Conservation (phyloP, 2,888 invertebrate genomes). For the Strigamia maritima region DNA sequence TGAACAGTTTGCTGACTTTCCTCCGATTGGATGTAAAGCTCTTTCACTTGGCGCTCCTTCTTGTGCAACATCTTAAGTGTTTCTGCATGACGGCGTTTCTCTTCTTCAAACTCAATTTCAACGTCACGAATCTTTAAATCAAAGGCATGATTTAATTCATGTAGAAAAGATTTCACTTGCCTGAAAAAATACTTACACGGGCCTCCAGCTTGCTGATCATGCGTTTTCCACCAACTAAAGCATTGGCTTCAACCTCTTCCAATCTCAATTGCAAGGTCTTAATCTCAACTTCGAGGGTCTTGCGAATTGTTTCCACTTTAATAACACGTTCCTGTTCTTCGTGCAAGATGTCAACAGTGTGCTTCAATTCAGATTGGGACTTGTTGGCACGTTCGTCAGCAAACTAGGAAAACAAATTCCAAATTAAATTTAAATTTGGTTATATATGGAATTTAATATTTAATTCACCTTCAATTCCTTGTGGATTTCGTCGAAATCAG, state of each 20-base stretch:
- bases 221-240: constrained; percentile 92
- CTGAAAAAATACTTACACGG: constrained; percentile 55
- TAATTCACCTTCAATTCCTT: constrained; percentile 77
- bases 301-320: constrained; percentile 96
- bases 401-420: constrained; percentile 50
- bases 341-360: constrained; percentile 87
- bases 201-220: constrained; percentile 97
- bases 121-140: constrained; percentile 72
- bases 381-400: constrained; percentile 92
- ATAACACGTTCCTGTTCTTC: constrained; percentile 95
- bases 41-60: constrained; percentile 96
- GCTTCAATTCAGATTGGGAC: constrained; percentile 85
- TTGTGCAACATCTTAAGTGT: constrained; percentile 96
- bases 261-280: constrained; percentile 89
- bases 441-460: no score
- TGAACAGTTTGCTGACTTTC: constrained; percentile 95
- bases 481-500: constrained; percentile 97
- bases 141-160: neutral
- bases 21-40: constrained; percentile 90
- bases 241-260: constrained; percentile 95
- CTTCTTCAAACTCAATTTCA: constrained; percentile 92
- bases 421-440: neutral
- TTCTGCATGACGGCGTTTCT: constrained; percentile 94
- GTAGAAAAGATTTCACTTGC: neutral
- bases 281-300: constrained; percentile 94